Base-by-base conservation (phyloP, 2,888 invertebrate species). In the Sicus ferrugineus region DNA sequence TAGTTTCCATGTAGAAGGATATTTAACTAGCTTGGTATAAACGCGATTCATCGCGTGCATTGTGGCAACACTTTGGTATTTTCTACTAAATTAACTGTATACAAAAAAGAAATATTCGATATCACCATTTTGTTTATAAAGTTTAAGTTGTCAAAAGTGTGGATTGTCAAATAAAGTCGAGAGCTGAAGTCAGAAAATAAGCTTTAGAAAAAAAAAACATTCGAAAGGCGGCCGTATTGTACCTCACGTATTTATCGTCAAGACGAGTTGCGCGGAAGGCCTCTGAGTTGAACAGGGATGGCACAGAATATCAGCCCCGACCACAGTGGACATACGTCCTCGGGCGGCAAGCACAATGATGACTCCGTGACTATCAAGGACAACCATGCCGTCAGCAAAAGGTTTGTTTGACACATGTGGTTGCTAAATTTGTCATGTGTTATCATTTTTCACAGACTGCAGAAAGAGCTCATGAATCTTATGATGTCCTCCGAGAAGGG, bases 401-500 rank as follows among this genome's bases (percentile, higher is more conserved):
- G 94, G 94, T 94, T 87, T 23, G 26, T 54, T 9, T 52, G 52
- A 4, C n/a, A n/a, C n/a, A n/a, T n/a, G n/a, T n/a, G n/a, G 11
- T 38, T 38, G 52, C 26, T 19, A 14, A 4, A 26, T 62, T 48
- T 21, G 38, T 63, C 64, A 52, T 56, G 7, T 54, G 67, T 38
- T 65, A 38, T 50, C 46, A 34, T 19, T 19, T 31, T 30, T 65
- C 86, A 30, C 86, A 95, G 95, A 85, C 87, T 95, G 79, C 95
- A 95, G 83, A 94, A 94, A 81, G 95, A 95, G 84, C 88, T 95
- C 64, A 94, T 95, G 94, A 91, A 91, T 74, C 86, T 95, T 73
- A 95, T 95, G 95, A 93, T 94, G 89, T 91, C 91, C 71, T 90
- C 91, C 64, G 96, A 96, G 83, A 95, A 94, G 85, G 94, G 94